Conservation (phyloP, 2,888 invertebrate species). For the Pomacea canaliculata region DNA sequence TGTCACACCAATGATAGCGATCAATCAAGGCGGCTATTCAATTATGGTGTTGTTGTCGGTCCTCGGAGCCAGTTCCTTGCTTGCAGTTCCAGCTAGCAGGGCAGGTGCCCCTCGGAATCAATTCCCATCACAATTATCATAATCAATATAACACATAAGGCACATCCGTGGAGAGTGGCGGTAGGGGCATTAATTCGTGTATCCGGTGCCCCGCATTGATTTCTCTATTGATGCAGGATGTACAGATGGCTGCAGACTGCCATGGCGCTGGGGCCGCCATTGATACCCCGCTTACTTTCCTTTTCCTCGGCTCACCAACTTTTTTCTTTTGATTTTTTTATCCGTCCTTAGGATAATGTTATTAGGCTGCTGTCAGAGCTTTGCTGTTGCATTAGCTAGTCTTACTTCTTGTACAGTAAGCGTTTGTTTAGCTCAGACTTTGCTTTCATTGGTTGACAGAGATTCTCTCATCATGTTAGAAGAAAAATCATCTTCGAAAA, state of each 20-base stretch:
- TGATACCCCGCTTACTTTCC: background rate
- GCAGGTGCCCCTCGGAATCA: conserved; percentile 11
- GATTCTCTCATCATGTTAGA: too few relatives aligned
- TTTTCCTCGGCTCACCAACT: conserved; percentile 11
- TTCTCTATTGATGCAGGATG: too few relatives aligned
- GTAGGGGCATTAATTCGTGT: conserved; percentile 1
- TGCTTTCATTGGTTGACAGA: too few relatives aligned
- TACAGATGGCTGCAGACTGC: too few relatives aligned
- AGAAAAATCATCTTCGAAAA: too few relatives aligned
- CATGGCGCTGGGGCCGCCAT: too few relatives aligned
- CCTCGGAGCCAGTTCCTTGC: conserved; percentile 15
- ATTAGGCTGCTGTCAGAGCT: background rate
- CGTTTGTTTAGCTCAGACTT: too few relatives aligned
- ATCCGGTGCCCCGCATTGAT: background rate
- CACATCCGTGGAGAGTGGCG: background rate
- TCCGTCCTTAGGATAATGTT: background rate
- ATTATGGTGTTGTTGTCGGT: conserved; percentile 28
- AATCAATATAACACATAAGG: conserved; percentile 22
- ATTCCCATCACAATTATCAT: conserved; percentile 19
- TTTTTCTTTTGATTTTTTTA: background rate
- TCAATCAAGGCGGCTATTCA: conserved; percentile 24
- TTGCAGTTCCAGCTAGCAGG: conserved; percentile 10
- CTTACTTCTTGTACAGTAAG: too few relatives aligned
- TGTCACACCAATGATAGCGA: conserved; percentile 8
- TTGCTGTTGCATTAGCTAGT: background rate